A percentile compares a stretch with the other conserved stretches of the same genome.
These are phyloP conservation scores for Lindbergichthys nudifrons DNA, from an alignment of 2,797 vertebrate genomes.

Conservation along the genomic window DNA sequence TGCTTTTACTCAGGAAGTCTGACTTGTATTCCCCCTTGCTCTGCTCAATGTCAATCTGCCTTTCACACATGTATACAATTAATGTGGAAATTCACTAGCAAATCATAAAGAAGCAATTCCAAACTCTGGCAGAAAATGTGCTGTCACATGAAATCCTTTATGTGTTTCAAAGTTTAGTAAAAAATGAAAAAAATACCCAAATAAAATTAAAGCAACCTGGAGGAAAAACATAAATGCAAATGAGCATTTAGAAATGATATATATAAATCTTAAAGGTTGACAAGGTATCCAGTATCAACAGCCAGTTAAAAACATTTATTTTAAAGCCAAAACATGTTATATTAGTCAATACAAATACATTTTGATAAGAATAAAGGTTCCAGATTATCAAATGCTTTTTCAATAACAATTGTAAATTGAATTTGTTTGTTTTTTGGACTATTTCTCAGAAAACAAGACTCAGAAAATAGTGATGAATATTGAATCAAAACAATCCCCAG, in stretches of 20 bases:
- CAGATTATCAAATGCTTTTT: no score
- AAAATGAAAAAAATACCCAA: neutral
- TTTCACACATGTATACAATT: conserved; percentile 24
- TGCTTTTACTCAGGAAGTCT: conserved; percentile 18
- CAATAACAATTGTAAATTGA: no score
- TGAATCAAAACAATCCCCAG: neutral
- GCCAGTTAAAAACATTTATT: neutral
- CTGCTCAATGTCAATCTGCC: conserved; percentile 29
- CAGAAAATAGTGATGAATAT: no score
- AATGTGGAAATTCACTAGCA: neutral
- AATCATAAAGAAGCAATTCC: conserved; percentile 2
- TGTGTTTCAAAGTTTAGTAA: no score
- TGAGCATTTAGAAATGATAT: neutral
- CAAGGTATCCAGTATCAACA: neutral
- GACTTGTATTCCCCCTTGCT: neutral
- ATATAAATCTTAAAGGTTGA: neutral
- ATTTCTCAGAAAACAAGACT: no score
- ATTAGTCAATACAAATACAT: no score
- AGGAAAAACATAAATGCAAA: neutral
- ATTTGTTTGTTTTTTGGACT: no score
- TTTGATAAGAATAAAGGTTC: no score
- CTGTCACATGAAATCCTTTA: neutral
- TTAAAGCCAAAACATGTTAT: neutral
- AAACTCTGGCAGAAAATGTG: neutral
- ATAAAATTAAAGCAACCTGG: neutral